Conservation (phyloP, 2,888 invertebrate genomes). For the Tetropium fuscum region DNA sequence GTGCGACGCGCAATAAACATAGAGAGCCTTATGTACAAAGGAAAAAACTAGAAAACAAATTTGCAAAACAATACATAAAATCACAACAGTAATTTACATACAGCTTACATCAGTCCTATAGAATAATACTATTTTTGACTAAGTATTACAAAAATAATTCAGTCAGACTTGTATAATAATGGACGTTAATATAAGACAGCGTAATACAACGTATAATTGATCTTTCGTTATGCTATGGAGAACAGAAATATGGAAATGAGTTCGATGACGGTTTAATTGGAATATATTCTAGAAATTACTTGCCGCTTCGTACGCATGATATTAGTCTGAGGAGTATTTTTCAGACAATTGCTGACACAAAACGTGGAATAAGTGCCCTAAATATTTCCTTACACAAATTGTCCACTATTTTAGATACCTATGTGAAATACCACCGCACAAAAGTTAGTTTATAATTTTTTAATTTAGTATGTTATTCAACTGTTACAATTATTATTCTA, state of each 20-base stretch:
- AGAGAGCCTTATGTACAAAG: constrained; percentile 30
- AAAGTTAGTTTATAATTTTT: too few relatives aligned
- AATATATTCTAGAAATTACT: too few relatives aligned
- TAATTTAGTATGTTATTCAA: too few relatives aligned
- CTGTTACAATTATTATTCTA: too few relatives aligned
- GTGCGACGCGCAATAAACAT: constrained; percentile 12
- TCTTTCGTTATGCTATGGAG: constrained; percentile 32
- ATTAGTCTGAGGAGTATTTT: too few relatives aligned
- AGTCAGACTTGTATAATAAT: constrained; percentile 55
- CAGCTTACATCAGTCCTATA: constrained; percentile 49
- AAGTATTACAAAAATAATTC: constrained; percentile 56
- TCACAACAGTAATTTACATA: constrained; percentile 39
- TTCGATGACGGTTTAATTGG: not conserved
- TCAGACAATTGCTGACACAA: too few relatives aligned
- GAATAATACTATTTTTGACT: constrained; percentile 45
- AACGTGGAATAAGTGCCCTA: too few relatives aligned
- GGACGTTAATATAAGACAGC: constrained; percentile 55
- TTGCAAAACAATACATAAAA: constrained; percentile 24
- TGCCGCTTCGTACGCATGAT: too few relatives aligned
- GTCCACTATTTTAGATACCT: too few relatives aligned
- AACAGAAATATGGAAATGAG: constrained; percentile 25
- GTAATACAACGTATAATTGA: constrained; percentile 48
- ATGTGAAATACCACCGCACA: too few relatives aligned
- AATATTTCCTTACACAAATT: too few relatives aligned
- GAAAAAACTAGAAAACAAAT: constrained; percentile 18